phyloP scores from a whole-genome alignment of 2,888 invertebrate species.

The Synanthedon tipuliformis region DNA sequence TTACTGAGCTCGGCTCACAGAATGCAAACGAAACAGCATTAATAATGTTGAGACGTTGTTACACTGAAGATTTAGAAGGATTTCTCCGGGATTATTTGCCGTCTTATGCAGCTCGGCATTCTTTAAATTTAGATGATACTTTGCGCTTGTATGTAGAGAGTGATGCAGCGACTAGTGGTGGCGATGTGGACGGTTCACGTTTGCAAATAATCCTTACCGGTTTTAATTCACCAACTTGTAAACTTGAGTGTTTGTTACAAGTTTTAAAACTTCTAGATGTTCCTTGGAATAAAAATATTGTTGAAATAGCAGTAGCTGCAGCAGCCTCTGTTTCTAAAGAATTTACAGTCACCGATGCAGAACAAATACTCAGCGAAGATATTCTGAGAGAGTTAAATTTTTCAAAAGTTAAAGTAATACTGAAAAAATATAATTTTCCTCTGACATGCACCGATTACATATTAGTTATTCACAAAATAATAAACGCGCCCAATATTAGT shows the following conservation, averaged over 20 bases:
- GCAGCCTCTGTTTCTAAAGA: conserved; percentile 42
- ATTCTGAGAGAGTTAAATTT: conserved; percentile 54
- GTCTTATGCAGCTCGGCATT: conserved; percentile 44
- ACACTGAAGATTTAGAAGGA: conserved; percentile 54
- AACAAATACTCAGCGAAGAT: conserved; percentile 41
- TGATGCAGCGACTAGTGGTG: conserved; percentile 51
- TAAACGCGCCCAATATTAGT: conserved; percentile 33
- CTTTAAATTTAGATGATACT: conserved; percentile 54
- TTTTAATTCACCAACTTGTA: conserved; percentile 41
- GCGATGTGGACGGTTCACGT: conserved; percentile 47
- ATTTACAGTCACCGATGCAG: conserved; percentile 46
- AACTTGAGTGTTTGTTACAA: conserved; percentile 50
- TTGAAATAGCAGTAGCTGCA: conserved; percentile 38
- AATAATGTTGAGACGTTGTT: conserved; percentile 61
- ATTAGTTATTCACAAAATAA: conserved; percentile 49
- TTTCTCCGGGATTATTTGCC: conserved; percentile 54
- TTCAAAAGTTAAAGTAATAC: conserved; percentile 53
- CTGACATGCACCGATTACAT: conserved; percentile 46
- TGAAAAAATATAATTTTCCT: conserved; percentile 61
- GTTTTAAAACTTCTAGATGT: conserved; percentile 57
- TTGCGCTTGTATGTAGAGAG: conserved; percentile 48
- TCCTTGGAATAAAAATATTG: conserved; percentile 45
- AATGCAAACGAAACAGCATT: conserved; percentile 52
- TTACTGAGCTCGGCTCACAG: conserved; percentile 51
- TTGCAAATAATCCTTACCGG: conserved; percentile 44